A percentile compares a stretch with the other conserved stretches of the same genome.
These are phyloP conservation scores for Oxygymnocypris stewartii DNA, from an alignment of 2,113 vertebrate species.

Conservation along the genomic window DNA sequence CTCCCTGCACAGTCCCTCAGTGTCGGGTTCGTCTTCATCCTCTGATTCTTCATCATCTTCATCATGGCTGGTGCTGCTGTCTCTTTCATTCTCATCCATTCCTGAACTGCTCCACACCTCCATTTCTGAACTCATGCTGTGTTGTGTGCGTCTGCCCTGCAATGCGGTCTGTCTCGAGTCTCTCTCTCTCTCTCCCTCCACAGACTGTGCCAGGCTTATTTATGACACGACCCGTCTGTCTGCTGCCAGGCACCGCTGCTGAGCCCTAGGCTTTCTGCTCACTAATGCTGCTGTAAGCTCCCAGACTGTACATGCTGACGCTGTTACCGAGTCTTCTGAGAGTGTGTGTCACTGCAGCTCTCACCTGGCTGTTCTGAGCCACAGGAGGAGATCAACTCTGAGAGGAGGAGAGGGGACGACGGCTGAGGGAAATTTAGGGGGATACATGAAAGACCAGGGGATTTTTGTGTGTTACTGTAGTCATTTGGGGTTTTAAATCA, in stretches of 20 bases:
- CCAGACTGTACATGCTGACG: neutral
- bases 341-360: slow-evolving; percentile 55
- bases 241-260: neutral
- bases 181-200: neutral
- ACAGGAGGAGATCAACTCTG: slow-evolving; percentile 51
- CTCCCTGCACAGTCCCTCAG: slow-evolving; percentile 74
- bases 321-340: neutral
- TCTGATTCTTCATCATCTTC: slow-evolving; percentile 62
- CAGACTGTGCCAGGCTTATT: slow-evolving; percentile 22
- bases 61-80: slow-evolving; percentile 58
- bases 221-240: neutral
- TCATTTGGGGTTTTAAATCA: neutral
- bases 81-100: slow-evolving; percentile 74
- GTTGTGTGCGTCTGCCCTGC: neutral
- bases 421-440: slow-evolving; percentile 46
- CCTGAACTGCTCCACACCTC: slow-evolving; percentile 81
- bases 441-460: neutral
- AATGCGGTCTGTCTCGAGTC: slow-evolving; percentile 12
- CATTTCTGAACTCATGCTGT: slow-evolving; percentile 44
- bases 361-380: slow-evolving; percentile 76
- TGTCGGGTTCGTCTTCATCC: slow-evolving; percentile 57
- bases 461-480: neutral
- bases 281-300: neutral
- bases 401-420: slow-evolving; percentile 30
- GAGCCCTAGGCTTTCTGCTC: neutral